phyloP scores from a whole-genome alignment of 2,888 invertebrate genomes.

The Digitonthophagus gazella region DNA sequence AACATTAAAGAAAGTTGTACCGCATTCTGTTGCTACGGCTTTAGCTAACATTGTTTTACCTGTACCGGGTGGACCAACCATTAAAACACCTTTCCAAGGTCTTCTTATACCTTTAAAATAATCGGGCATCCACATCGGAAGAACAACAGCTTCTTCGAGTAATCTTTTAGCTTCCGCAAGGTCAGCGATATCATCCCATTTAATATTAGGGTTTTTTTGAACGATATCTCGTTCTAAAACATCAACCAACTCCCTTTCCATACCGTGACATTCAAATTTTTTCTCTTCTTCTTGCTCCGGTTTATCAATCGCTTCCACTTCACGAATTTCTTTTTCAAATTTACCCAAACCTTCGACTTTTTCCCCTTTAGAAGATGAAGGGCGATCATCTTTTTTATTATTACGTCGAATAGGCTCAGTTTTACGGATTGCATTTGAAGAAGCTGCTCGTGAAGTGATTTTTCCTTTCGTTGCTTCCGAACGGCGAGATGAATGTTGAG shows the following conservation, averaged over 20 bases:
- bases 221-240: slow-evolving; percentile 90
- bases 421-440: slow-evolving; percentile 43
- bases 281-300: slow-evolving; percentile 66
- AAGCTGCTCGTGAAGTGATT: slow-evolving; percentile 45
- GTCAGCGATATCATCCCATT: slow-evolving; percentile 94
- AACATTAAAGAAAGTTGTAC: slow-evolving; percentile 96
- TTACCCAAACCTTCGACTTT: slow-evolving; percentile 47
- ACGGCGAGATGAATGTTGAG: slow-evolving; percentile 31
- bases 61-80: slow-evolving; percentile 92
- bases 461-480: slow-evolving; percentile 43
- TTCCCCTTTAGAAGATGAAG: slow-evolving; percentile 47
- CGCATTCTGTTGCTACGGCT: slow-evolving; percentile 97
- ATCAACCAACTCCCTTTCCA: slow-evolving; percentile 91
- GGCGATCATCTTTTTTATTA: slow-evolving; percentile 45
- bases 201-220: slow-evolving; percentile 93
- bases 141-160: slow-evolving; percentile 94
- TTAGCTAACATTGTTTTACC: slow-evolving; percentile 97
- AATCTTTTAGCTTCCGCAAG: slow-evolving; percentile 84
- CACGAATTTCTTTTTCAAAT: slow-evolving; percentile 55
- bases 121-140: slow-evolving; percentile 97
- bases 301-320: slow-evolving; percentile 67
- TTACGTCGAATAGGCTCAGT: slow-evolving; percentile 39
- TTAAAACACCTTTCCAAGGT: slow-evolving; percentile 94
- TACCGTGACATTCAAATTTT: slow-evolving; percentile 78
- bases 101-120: slow-evolving; percentile 95